A percentile compares a stretch with the other conserved stretches of the same genome.
phyloP scores from a whole-genome alignment of 2,888 invertebrate species.

The Orchestes rusci region DNA sequence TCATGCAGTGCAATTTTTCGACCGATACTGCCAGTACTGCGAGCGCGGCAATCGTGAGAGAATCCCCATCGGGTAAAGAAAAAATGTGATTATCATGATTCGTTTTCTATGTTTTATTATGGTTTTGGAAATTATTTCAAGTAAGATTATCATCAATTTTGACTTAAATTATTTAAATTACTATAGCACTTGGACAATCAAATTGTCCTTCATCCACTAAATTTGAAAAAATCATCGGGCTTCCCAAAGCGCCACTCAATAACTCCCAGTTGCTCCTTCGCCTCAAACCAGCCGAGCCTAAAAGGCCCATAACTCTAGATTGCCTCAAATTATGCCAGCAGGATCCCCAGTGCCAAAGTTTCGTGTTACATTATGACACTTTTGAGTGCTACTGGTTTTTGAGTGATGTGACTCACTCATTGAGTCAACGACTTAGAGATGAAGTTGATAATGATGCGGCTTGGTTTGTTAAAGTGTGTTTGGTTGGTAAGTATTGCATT shows the following conservation, averaged over 20 bases:
- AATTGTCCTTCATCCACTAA: conserved; percentile 37
- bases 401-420: conserved; percentile 25
- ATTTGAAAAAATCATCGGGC: conserved; percentile 42
- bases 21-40: conserved; percentile 14
- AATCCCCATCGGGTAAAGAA: too few relatives aligned
- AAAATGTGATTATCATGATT: conserved; percentile 26
- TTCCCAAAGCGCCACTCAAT: conserved; percentile 33
- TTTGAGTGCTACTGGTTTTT: conserved; percentile 40
- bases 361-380: conserved; percentile 39
- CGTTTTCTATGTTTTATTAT: conserved; percentile 28
- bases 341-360: conserved; percentile 38
- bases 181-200: too few relatives aligned
- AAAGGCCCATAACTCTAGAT: conserved; percentile 37
- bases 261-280: conserved; percentile 32
- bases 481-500: too few relatives aligned
- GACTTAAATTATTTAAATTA: too few relatives aligned
- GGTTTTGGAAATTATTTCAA: conserved; percentile 27
- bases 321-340: conserved; percentile 38
- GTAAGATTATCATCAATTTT: too few relatives aligned
- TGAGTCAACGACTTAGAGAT: not conserved
- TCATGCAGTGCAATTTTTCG: conserved; percentile 23
- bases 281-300: conserved; percentile 23
- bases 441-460: conserved; percentile 51
- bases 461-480: conserved; percentile 60
- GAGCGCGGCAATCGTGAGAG: too few relatives aligned